phyloP scores from a whole-genome alignment of 2,113 vertebrate genomes.

The Morphnarchus princeps region DNA sequence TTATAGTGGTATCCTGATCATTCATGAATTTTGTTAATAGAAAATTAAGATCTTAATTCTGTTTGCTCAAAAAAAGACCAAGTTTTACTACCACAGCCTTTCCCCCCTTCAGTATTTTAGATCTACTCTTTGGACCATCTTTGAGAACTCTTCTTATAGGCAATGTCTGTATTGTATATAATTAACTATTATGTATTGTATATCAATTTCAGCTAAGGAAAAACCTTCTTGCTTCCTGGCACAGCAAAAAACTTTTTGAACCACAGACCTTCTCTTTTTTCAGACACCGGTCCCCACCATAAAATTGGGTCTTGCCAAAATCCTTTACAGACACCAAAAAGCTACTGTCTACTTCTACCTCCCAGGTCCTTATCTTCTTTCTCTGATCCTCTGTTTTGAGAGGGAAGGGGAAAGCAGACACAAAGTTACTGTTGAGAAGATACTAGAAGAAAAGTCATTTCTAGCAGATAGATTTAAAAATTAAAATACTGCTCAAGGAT shows the following conservation, averaged over 20 bases:
- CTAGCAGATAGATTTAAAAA: not conserved
- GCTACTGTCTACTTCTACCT: not conserved
- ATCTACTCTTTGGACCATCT: not conserved
- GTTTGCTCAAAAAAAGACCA: not conserved
- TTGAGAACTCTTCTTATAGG: not conserved
- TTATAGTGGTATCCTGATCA: not conserved
- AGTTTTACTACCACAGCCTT: not conserved
- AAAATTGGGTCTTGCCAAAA: not conserved
- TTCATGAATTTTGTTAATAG: not conserved
- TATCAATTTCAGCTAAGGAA: not conserved
- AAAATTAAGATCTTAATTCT: not conserved
- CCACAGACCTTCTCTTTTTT: not conserved
- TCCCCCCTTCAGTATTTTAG: fast-evolving
- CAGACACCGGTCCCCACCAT: not conserved
- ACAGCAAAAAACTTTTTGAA: not conserved
- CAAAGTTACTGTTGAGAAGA: not conserved
- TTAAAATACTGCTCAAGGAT: not conserved
- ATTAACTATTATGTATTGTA: not conserved
- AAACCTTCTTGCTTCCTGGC: not conserved
- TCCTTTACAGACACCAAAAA: not conserved
- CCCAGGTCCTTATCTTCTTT: not conserved
- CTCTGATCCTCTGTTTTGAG: not conserved
- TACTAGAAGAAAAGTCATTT: not conserved
- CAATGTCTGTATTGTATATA: not conserved
- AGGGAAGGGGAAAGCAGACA: not conserved